Percentiles rank a stretch among this genome's conserved stretches.
Conservation (phyloP, 2,888 invertebrate genomes). For the Ophraella communa region DNA sequence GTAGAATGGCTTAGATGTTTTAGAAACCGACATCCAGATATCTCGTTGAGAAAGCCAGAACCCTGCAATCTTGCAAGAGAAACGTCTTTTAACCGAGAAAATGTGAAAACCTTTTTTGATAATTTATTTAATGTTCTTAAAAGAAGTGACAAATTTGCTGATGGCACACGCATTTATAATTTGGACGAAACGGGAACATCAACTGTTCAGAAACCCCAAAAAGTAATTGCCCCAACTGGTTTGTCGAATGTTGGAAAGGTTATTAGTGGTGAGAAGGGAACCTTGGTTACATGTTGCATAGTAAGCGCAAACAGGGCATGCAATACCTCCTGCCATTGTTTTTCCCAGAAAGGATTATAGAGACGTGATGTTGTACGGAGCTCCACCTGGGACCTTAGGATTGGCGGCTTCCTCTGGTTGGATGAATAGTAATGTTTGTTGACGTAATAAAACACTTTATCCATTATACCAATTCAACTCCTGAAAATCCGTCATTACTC, state of each 20-base stretch:
- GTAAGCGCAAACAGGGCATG: too few species aligned
- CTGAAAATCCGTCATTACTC: too few species aligned
- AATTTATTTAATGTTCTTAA: slow-evolving; percentile 9
- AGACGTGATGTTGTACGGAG: too few species aligned
- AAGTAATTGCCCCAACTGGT: slow-evolving; percentile 24
- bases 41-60: slow-evolving; percentile 15
- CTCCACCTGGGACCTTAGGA: too few species aligned
- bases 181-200: slow-evolving; percentile 33
- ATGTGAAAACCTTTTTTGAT: slow-evolving; percentile 20
- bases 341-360: too few species aligned
- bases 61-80: slow-evolving; percentile 10
- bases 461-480: too few species aligned
- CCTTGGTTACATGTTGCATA: too few species aligned
- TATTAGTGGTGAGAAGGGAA: not conserved
- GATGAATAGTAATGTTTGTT: too few species aligned
- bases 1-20: slow-evolving; percentile 18
- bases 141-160: slow-evolving; percentile 17
- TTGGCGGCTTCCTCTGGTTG: too few species aligned
- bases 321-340: too few species aligned
- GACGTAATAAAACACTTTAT: too few species aligned
- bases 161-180: slow-evolving; percentile 27
- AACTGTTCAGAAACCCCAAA: slow-evolving; percentile 31
- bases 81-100: slow-evolving; percentile 9
- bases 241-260: not conserved
- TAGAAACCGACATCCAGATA: slow-evolving; percentile 11